phyloP scores from a whole-genome alignment of 1,140 invertebrate genomes.

The Pseudomyrmex sp. region DNA sequence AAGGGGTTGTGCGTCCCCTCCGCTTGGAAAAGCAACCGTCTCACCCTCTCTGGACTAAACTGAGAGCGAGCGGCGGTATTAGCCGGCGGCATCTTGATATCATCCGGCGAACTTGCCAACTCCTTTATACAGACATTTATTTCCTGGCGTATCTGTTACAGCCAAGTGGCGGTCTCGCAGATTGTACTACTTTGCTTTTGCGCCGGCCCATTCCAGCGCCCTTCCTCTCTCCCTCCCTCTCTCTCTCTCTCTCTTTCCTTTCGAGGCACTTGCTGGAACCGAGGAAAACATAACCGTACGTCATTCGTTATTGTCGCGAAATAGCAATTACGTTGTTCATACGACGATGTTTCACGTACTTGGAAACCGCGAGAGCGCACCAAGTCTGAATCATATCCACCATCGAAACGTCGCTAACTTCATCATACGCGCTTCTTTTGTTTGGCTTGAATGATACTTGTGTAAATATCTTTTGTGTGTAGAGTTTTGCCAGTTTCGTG shows the following conservation, averaged over 20 bases:
- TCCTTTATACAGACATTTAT: constrained; percentile 82
- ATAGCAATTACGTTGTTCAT: constrained; percentile 68
- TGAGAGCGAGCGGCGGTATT: constrained; percentile 70
- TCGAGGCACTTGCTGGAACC: constrained; percentile 55
- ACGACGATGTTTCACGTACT: not conserved
- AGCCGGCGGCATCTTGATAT: constrained; percentile 80
- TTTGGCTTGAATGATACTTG: too few species aligned
- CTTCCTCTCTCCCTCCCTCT: too few species aligned
- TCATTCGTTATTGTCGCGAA: constrained; percentile 74
- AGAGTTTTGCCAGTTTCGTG: too few species aligned
- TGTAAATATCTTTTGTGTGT: too few species aligned
- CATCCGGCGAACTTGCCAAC: constrained; percentile 79
- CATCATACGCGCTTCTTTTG: not conserved
- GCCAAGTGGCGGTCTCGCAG: constrained; percentile 78
- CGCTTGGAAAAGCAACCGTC: constrained; percentile 52
- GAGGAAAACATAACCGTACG: constrained; percentile 76
- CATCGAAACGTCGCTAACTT: not conserved
- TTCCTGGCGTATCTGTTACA: constrained; percentile 78
- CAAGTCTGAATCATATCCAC: not conserved
- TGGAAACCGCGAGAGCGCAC: not conserved
- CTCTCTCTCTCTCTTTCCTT: constrained; percentile 26
- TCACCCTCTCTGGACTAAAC: constrained; percentile 64
- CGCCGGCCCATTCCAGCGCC: constrained; percentile 8
- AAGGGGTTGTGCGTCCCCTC: constrained; percentile 63
- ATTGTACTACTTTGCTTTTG: constrained; percentile 78